Evolutionary conservation across 2,113 vertebrate genomes (phyloP), one percentile per base, ranked within the genome.

Genomic region (Psettodes erumei): DNA sequence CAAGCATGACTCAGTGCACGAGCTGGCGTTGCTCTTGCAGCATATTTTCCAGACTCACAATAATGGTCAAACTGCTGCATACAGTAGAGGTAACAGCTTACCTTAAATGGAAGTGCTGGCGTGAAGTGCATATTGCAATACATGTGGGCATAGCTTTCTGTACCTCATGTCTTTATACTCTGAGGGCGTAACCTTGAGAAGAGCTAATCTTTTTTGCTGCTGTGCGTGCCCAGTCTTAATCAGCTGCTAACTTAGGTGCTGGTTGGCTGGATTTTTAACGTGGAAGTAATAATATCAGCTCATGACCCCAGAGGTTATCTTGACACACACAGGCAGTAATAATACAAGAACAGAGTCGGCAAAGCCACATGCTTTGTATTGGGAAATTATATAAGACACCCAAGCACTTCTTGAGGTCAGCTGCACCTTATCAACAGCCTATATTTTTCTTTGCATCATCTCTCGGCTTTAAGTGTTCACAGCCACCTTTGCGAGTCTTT

Each of bases 1-100:
- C 88, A 86, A 84, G 66, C 73, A 56, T 90, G 86, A 92, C 81
- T 91, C 86, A 88, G 85, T 81, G 64, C 65, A 77, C 60, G 77
- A 71, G 50, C 83, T 91, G 90, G 88, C 87, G 80, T 11, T 13
- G 43, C 70, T 89, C 85, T 81, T 30, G 64, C 61, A 71, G 82
- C 71, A 82, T 75, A 81, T 90, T 89, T 90, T 89, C 89, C 79
- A 84, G 76, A 86, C 70, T 85, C 64, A 72, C 35, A 33, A 85
- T 84, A 79, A 85, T 79, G 63, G 81, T 70, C 71, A 56, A 40
- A 78, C 45, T 59, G 69, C 75, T 61, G 56, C 50, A 73, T 65
- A n/a, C n/a, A n/a, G n/a, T n/a, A n/a, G n/a, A n/a, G n/a, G n/a
- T n/a, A n/a, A 66, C 67, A 28, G 62, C 60, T 84, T 27, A 23